A percentile compares a stretch with the other conserved stretches of the same genome.
phyloP scores from a whole-genome alignment of 2,113 vertebrate species.

The Ariopsis seemanni region DNA sequence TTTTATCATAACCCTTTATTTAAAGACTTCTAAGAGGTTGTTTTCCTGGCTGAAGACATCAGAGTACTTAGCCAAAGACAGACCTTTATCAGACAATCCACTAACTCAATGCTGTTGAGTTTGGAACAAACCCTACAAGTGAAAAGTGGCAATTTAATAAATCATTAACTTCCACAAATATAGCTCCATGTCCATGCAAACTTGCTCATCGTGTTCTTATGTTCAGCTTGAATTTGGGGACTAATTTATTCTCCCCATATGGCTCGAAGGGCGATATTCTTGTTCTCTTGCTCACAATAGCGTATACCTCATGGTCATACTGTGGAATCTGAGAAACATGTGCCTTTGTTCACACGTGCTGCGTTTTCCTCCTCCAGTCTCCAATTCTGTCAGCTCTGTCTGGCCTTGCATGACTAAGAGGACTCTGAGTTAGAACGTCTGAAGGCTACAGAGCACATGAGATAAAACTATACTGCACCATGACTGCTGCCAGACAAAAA shows the following conservation, averaged over 20 bases:
- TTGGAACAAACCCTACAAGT: conserved; percentile 11
- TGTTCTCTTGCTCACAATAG: conserved; percentile 7
- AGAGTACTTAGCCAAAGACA: background rate
- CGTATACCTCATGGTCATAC: background rate
- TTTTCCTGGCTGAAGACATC: background rate
- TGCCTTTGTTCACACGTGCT: conserved; percentile 3
- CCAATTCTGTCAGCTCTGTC: background rate
- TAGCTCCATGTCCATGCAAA: conserved; percentile 10
- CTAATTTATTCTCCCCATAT: conserved; percentile 4
- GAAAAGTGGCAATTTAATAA: conserved; percentile 15
- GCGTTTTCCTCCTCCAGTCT: conserved; percentile 17
- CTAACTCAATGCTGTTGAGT: background rate
- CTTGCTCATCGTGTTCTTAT: background rate
- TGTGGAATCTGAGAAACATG: conserved; percentile 11
- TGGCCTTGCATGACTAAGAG: conserved; percentile 30
- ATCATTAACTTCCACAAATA: background rate
- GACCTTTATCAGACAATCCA: conserved; percentile 14
- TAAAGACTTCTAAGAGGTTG: background rate
- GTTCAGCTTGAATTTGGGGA: background rate
- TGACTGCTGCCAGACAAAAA: conserved; percentile 27
- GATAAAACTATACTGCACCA: background rate
- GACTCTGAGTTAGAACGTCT: conserved; percentile 30
- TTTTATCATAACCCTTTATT: background rate
- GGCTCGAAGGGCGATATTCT: background rate
- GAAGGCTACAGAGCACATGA: conserved; percentile 8